phyloP scores from a whole-genome alignment of 2,113 vertebrate genomes.

The Myrmecophaga tridactyla region DNA sequence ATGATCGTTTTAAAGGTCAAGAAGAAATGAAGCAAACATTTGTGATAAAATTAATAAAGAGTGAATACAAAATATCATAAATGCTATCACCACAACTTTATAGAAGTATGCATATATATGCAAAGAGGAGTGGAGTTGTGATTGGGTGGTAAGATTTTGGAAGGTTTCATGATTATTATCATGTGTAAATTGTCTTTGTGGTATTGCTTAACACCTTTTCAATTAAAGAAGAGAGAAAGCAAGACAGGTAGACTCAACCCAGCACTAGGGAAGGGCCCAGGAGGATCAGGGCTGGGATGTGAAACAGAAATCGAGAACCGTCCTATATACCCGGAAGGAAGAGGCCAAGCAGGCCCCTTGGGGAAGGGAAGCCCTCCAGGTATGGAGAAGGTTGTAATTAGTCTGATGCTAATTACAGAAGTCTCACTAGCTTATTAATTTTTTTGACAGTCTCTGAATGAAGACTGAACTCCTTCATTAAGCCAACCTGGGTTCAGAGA shows the following conservation, averaged over 20 bases:
- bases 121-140: not conserved
- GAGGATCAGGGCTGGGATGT: not conserved
- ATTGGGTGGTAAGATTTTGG: not conserved
- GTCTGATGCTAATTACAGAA: constrained; percentile 76
- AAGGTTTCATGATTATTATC: not conserved
- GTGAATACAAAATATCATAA: not conserved
- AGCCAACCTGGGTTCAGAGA: constrained; percentile 62
- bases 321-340: constrained; percentile 66
- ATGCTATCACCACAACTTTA: not conserved
- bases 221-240: not conserved
- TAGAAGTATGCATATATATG: not conserved
- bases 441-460: constrained; percentile 70
- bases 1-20: not conserved
- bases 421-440: constrained; percentile 71
- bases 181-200: not conserved
- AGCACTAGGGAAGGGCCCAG: constrained; percentile 16
- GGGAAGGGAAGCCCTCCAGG: constrained; percentile 68
- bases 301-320: constrained; percentile 41
- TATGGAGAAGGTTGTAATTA: constrained; percentile 73
- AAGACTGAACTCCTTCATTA: constrained; percentile 70
- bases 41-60: constrained; percentile 20
- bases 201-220: not conserved
- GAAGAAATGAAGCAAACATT: constrained; percentile 22
- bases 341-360: constrained; percentile 31
- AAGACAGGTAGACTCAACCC: not conserved